Evolutionary conservation across 2,888 invertebrate genomes (phyloP), one percentile per base, ranked within the genome.

Genomic region (Sialis fuliginosa): DNA sequence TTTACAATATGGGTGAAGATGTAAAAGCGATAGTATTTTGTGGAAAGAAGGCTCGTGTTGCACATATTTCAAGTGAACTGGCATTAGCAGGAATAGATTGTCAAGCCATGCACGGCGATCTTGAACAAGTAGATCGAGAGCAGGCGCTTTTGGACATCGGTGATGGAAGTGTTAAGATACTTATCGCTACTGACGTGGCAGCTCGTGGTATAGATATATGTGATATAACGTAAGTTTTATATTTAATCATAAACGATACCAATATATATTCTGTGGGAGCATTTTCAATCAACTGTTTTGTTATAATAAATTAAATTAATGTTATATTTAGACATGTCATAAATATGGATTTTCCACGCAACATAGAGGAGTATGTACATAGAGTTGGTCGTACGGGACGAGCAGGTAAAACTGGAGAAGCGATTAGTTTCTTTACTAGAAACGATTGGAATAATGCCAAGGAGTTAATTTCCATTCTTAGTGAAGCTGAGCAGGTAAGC

Each of bases 311-410:
- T 49, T 7, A 13, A 34, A 12, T 48, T 30, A 35, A 12, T 49
- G 45, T 44, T 45, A 48, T 52, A 62, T 67, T 39, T 59, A 79
- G 79, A 7, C 75, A 91, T 63, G 91, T 96, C 1, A 68, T 93
- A 31, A 96, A 96, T 63, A 87, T 79, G 56, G 95, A 96, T 64
- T 93, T 95, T 58, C 95, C 95, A 0, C 74, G 82, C 10, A 89
- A 92, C 57, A 89, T 95, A 56, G 95, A 95, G 62, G 95, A 96
- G 58, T 96, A 95, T 65, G 91, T 91, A 1, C 95, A 96, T 61
- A 74, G 95, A 50, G 89, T 96, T n/a, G 95, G 95, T 0, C 75
- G 96, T 50, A 96, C 95, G 0, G 96, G 95, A 0, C 74, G 95
- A 48, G 95, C 96, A 10, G 95, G 95, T 10, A 76, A 77, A 49